Conservation (phyloP, 2,888 invertebrate genomes). For the Cheiracanthium punctorium region DNA sequence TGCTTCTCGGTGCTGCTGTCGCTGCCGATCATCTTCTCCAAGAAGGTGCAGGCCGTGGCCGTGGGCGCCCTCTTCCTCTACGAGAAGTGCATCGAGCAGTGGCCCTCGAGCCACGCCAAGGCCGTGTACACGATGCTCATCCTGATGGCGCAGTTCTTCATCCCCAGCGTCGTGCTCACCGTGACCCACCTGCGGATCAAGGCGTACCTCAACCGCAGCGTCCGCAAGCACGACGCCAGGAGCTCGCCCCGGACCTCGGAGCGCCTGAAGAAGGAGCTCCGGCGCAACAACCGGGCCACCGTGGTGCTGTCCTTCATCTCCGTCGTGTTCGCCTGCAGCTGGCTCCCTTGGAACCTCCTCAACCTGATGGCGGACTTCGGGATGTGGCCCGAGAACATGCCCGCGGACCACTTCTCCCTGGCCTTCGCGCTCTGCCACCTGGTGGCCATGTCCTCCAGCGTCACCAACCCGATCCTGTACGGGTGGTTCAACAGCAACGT, state of each 20-base stretch:
- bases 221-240: conserved; percentile 33
- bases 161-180: conserved; percentile 54
- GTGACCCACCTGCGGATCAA: conserved; percentile 65
- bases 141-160: conserved; percentile 60
- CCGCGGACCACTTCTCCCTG: conserved; percentile 74
- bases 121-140: conserved; percentile 57
- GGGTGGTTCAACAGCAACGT: conserved; percentile 81
- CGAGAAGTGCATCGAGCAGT: conserved; percentile 66
- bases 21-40: conserved; percentile 62
- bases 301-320: conserved; percentile 79
- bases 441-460: conserved; percentile 80
- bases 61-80: conserved; percentile 56
- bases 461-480: conserved; percentile 80
- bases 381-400: conserved; percentile 62
- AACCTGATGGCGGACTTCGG: conserved; percentile 77
- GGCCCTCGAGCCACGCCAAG: conserved; percentile 57
- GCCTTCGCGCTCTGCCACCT: conserved; percentile 79
- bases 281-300: conserved; percentile 75
- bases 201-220: conserved; percentile 48
- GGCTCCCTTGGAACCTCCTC: conserved; percentile 80
- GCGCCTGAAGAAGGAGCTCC: conserved; percentile 58
- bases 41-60: conserved; percentile 46
- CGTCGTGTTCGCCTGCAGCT: conserved; percentile 79
- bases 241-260: conserved; percentile 56
- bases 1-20: conserved; percentile 54